Evolutionary conservation across 2,888 invertebrate species (phyloP).

Genomic region (Augiades crinisus): DNA sequence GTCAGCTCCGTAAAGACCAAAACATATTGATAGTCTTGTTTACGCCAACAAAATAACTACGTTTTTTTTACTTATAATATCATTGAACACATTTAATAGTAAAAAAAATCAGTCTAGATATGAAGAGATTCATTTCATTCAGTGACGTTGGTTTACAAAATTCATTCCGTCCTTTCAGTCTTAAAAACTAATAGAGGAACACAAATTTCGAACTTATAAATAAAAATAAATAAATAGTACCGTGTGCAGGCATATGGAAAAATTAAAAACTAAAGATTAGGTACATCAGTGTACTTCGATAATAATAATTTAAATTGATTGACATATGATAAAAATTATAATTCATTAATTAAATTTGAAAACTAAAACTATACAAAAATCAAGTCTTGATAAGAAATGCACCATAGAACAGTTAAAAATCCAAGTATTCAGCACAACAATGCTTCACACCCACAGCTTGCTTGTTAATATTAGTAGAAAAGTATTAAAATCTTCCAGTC

Average conservation of each 20-base stretch:
- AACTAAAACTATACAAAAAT: conserved; percentile 2
- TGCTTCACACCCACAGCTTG: background rate
- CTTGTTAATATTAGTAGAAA: background rate
- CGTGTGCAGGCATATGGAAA: conserved; percentile 22
- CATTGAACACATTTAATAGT: conserved; percentile 24
- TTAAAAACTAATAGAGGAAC: conserved; percentile 56
- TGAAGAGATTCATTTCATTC: conserved; percentile 49
- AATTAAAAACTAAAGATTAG: conserved; percentile 4
- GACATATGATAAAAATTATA: conserved; percentile 1
- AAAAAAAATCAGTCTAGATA: conserved; percentile 70
- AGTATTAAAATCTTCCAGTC: conserved; percentile 9
- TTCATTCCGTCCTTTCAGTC: conserved; percentile 38
- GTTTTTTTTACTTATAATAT: conserved; percentile 36
- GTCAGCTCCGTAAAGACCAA: too few relatives aligned
- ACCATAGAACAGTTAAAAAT: conserved; percentile 5
- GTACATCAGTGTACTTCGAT: background rate
- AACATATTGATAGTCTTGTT: too few relatives aligned
- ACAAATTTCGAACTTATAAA: conserved; percentile 42
- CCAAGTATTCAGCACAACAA: background rate
- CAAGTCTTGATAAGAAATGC: conserved; percentile 10
- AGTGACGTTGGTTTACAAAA: conserved; percentile 51
- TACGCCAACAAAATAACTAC: background rate
- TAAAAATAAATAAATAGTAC: conserved; percentile 39
- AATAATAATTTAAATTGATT: background rate
- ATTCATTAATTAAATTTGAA: background rate